phyloP scores from a whole-genome alignment of 35 echinoderm and acorn worm genomes.

The Lytechinus variegatus region DNA sequence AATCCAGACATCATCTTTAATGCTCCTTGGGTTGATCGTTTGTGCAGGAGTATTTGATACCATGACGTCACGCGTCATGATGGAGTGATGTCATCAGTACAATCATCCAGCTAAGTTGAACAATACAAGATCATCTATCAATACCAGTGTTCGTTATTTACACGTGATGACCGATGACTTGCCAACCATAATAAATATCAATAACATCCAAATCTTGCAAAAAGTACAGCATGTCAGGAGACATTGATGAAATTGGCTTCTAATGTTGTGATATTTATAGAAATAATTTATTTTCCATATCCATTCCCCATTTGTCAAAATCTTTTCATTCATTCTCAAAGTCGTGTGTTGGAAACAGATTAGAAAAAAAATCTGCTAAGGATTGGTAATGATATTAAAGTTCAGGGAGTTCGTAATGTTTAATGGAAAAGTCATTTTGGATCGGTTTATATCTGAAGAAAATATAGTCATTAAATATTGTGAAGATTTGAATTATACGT shows the following conservation, averaged over 20 bases:
- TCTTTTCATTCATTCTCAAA: not conserved
- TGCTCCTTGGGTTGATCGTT: not conserved
- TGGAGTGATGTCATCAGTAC: not conserved
- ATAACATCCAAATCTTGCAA: not conserved
- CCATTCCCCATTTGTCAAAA: not conserved
- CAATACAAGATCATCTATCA: not conserved
- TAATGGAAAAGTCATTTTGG: not conserved
- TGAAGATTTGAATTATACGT: no score
- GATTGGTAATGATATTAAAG: not conserved
- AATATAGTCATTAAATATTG: no score
- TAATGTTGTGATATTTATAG: not conserved
- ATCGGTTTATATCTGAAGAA: no score
- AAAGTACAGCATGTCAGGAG: not conserved
- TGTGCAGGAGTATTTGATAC: not conserved
- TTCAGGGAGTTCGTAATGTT: not conserved
- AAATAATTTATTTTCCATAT: not conserved
- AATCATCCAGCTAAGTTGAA: not conserved
- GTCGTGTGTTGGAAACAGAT: not conserved
- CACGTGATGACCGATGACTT: not conserved
- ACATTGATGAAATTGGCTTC: not conserved
- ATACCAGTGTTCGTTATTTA: not conserved
- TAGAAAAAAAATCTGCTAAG: not conserved
- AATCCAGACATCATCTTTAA: not conserved
- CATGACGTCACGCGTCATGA: not conserved
- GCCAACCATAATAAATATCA: not conserved